Evolutionary conservation across 1,140 invertebrate genomes (phyloP).

Genomic region (Heliconius congener): DNA sequence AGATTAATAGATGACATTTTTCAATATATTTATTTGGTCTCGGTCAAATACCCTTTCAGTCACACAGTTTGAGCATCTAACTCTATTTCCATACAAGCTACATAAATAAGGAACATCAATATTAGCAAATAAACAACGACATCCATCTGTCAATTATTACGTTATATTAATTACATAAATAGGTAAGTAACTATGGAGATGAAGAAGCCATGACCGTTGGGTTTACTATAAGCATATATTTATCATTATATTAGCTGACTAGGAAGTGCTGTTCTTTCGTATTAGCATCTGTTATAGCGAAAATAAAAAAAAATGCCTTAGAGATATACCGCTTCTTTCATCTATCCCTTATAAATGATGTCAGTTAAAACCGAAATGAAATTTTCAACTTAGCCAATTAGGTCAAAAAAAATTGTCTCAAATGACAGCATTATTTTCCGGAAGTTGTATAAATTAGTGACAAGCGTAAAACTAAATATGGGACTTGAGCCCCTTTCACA

Average conservation of each 20-base stretch:
- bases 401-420: not conserved
- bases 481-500: slow-evolving; percentile 70
- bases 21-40: slow-evolving; percentile 10
- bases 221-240: slow-evolving; percentile 46
- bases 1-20: not conserved
- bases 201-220: slow-evolving; percentile 44
- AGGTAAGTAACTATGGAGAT: slow-evolving; percentile 43
- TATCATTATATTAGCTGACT: slow-evolving; percentile 52
- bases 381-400: not conserved
- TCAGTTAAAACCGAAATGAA: not conserved
- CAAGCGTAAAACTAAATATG: slow-evolving; percentile 76
- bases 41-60: slow-evolving; percentile 19
- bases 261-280: slow-evolving; percentile 54
- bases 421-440: not conserved
- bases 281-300: slow-evolving; percentile 51
- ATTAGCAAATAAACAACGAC: slow-evolving; percentile 53
- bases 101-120: slow-evolving; percentile 56
- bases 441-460: slow-evolving; percentile 66
- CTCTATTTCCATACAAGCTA: slow-evolving; percentile 33
- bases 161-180: slow-evolving; percentile 48
- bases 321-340: slow-evolving; percentile 32
- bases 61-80: slow-evolving; percentile 36
- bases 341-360: not conserved
- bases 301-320: slow-evolving; percentile 52
- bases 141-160: slow-evolving; percentile 50